Evolutionary conservation across 2,888 invertebrate genomes (phyloP).

Genomic region (Ectropis crepuscularia): DNA sequence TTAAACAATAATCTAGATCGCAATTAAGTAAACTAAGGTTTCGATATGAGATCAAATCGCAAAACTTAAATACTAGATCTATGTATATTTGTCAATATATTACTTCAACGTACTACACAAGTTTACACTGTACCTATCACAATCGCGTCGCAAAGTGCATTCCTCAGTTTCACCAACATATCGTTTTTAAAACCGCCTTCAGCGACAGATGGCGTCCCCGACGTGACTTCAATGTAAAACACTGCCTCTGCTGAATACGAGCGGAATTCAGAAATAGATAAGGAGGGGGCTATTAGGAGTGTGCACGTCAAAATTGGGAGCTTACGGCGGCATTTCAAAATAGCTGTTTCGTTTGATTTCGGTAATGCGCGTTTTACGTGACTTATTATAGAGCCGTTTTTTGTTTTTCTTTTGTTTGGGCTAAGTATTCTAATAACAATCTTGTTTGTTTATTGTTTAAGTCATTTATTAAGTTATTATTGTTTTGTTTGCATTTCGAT

Average conservation of each 20-base stretch:
- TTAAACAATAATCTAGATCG: too few species aligned
- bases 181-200: slow-evolving; percentile 66
- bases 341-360: slow-evolving; percentile 8
- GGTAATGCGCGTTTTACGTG: slow-evolving; percentile 15
- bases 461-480: too few species aligned
- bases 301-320: slow-evolving; percentile 22
- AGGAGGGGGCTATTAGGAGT: slow-evolving; percentile 37
- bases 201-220: slow-evolving; percentile 69
- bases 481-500: too few species aligned
- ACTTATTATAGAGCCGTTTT: background rate
- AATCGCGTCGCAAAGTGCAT: slow-evolving; percentile 41
- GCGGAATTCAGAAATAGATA: slow-evolving; percentile 66
- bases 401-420: slow-evolving; percentile 1
- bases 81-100: background rate
- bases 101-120: slow-evolving; percentile 11
- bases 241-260: slow-evolving; percentile 52
- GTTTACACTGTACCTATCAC: slow-evolving; percentile 27
- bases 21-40: too few species aligned
- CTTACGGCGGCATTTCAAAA: slow-evolving; percentile 14
- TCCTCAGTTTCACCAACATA: slow-evolving; percentile 64
- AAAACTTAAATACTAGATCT: too few species aligned
- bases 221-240: slow-evolving; percentile 74
- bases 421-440: background rate
- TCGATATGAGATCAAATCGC: too few species aligned
- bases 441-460: too few species aligned